phyloP scores from a whole-genome alignment of 2,113 vertebrate species.

The Heptranchias perlo region DNA sequence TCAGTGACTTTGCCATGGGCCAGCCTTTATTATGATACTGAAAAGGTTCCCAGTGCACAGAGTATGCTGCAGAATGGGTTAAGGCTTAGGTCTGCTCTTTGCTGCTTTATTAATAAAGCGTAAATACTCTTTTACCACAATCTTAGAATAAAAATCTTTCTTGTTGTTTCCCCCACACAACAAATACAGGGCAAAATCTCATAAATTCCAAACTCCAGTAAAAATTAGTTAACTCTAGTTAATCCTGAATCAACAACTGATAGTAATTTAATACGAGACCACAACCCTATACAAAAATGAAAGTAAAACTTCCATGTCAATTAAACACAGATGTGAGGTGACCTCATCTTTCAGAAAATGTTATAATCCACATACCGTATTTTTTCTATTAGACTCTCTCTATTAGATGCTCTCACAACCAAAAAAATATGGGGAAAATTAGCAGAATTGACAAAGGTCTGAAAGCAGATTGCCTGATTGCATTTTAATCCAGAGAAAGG shows the following conservation, averaged over 20 bases:
- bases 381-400: conserved; percentile 4
- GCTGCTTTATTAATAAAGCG: not conserved
- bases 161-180: conserved; percentile 19
- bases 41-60: not conserved
- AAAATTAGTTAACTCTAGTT: conserved; percentile 38
- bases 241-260: conserved; percentile 39
- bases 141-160: conserved; percentile 23
- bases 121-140: conserved; percentile 2
- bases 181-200: conserved; percentile 24
- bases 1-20: not conserved
- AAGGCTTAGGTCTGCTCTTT: not conserved
- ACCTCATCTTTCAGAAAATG: conserved; percentile 37
- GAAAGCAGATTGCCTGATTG: not conserved
- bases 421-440: not conserved
- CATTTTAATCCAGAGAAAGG: not conserved
- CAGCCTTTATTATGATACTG: not conserved
- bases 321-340: conserved; percentile 38
- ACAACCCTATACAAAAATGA: conserved; percentile 36
- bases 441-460: not conserved
- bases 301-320: conserved; percentile 39
- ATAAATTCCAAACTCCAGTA: conserved; percentile 36
- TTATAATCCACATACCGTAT: conserved; percentile 34
- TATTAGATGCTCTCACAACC: not conserved
- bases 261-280: conserved; percentile 37
- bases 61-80: not conserved